Base-by-base conservation (phyloP, 2,113 vertebrate species). In the Bombycilla garrulus region DNA sequence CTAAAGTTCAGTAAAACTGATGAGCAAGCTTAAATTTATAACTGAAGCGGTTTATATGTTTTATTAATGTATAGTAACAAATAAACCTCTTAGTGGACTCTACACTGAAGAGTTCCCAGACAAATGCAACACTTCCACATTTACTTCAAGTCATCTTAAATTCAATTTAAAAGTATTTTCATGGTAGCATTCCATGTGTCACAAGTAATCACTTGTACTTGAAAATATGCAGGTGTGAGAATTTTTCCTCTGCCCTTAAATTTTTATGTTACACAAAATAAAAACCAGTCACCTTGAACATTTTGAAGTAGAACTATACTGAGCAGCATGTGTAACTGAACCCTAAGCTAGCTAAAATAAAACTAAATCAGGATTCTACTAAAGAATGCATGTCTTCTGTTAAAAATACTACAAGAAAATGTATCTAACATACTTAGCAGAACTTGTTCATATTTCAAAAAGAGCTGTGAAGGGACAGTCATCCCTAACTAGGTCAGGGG, bases 71-170 rank as follows among this genome's bases (percentile, higher is more conserved):
- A 60, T 92, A 94, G 84, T 71, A 94, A 94, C n/a, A 24, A 94
- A 91, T 83, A 96, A 95, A 84, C 29, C 42, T 81, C 91, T 89
- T 65, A 56, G 78, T 71, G 90, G 91, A 94, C 21, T 96, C 62
- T 87, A 97, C 91, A 97, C 67, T 82, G 82, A 95, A 94, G 69
- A 90, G 69, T 72, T 98, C 95, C 97, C 96, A 97, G 87, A 96
- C 13, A 6, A 95, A 96, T 86, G 86, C 90, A 97, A 97, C 47
- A 95, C 80, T 73, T 98, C 97, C 97, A 98, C 97, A 98, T 97
- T 98, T 96, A 97, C 11, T 92, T 88, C 85, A 97, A 96, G 90
- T 96, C 80, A 97, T 92, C 94, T 95, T 97, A 97, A 97, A 94
- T 94, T 97, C 76, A 84, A 84, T 86, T 95, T 70, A 36, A 93